These are phyloP conservation scores for Vicugna pacos DNA, from an alignment of 2,113 vertebrate genomes.

Conservation along the genomic window DNA sequence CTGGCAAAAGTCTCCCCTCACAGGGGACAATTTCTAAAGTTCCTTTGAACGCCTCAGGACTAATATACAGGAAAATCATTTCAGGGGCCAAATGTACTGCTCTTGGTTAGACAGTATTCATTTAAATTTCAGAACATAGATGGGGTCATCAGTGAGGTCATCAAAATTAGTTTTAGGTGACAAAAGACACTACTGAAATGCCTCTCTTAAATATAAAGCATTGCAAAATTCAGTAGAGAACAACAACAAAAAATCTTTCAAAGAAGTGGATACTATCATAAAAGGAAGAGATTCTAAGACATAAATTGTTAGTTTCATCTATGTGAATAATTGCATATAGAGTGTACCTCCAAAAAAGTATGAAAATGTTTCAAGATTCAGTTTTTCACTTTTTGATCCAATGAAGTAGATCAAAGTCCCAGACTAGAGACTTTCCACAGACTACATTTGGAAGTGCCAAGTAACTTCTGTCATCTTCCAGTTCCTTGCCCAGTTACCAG, in stretches of 20 bases:
- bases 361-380: neutral
- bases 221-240: neutral
- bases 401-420: neutral
- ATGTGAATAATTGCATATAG: neutral
- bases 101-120: neutral
- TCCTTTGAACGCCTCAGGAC: neutral
- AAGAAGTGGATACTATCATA: neutral
- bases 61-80: neutral
- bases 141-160: neutral
- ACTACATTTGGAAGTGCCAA: neutral
- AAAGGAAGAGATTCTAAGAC: neutral
- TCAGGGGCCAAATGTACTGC: neutral
- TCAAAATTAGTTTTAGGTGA: slow-evolving; percentile 9
- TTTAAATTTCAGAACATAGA: neutral
- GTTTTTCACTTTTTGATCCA: neutral
- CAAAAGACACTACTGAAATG: neutral
- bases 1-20: neutral
- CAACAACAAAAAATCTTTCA: neutral
- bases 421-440: neutral
- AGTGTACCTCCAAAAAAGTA: neutral
- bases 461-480: neutral
- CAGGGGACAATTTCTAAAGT: neutral
- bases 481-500: neutral
- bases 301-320: neutral
- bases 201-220: neutral